Conservation (phyloP, 2,113 vertebrate genomes). For the Mormoops blainvillei region DNA sequence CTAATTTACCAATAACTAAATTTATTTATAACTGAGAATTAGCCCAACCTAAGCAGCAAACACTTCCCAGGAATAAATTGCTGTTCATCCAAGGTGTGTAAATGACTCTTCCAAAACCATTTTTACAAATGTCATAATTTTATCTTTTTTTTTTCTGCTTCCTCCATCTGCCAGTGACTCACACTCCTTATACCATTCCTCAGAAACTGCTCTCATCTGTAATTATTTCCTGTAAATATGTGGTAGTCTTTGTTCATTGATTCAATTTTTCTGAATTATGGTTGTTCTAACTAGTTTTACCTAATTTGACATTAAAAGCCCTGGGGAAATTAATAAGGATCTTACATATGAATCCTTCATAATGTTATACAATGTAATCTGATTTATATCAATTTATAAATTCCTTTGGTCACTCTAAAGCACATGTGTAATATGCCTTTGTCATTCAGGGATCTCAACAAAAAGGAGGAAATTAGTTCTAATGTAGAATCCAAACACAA, state of each 20-base stretch:
- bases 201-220: not conserved
- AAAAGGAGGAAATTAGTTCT: conserved; percentile 43
- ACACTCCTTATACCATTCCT: not conserved
- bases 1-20: not conserved
- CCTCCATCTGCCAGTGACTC: not conserved
- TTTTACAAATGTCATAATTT: conserved; percentile 8
- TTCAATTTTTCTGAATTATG: conserved; percentile 34
- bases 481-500: conserved; percentile 32
- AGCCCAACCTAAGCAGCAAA: not conserved
- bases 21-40: not conserved
- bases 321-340: not conserved
- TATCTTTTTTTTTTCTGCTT: not conserved
- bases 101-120: conserved; percentile 11
- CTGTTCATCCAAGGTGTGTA: not conserved
- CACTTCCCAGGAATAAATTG: not conserved
- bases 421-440: not conserved
- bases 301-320: not conserved
- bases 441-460: not conserved
- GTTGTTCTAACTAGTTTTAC: conserved; percentile 27
- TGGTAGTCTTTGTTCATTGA: conserved; percentile 12
- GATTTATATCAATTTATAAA: conserved; percentile 21
- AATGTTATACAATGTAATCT: conserved; percentile 1
- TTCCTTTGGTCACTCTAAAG: not conserved
- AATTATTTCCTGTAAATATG: conserved; percentile 14
- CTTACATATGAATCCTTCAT: not conserved